Base-by-base conservation (phyloP, 2,113 vertebrate genomes). In the Microcebus tavaratra region DNA sequence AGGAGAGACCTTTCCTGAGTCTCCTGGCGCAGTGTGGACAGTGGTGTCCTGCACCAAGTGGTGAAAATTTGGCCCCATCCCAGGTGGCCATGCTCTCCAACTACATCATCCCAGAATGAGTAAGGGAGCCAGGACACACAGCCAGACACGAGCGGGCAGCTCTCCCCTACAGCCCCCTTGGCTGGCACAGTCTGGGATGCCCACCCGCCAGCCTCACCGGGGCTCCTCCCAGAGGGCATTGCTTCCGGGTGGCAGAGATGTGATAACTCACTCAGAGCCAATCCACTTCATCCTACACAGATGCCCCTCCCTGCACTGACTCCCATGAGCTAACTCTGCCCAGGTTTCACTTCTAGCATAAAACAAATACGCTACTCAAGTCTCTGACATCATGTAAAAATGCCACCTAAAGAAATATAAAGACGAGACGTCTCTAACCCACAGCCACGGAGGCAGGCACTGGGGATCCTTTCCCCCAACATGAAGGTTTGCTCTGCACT, bases 401-500 rank as follows among this genome's bases (percentile, higher is more conserved):
- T 14, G 39, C 53, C 3, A 8, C 39, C 3, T 23, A 29, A 45
- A 23, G 76, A 85, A 45, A 61, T 2, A 14, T 17, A 11, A 75
- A 42, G 8, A 8, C 2, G 4, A 42, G 75, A n/a, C 6, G 12
- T 21, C 31, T 6, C n/a, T 23, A 14, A 42, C 48, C 20, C 50
- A 34, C 1, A 4, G 76, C 6, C 29, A 10, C 20, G 0, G 0
- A n/a, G 68, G 29, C 2, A 10, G 48, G 65, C 21, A 13, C 14
- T 13, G 11, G 27, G 48, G 6, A 23, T n/a, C 8, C 2, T 5
- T 34, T 31, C 39, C 72, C 53, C 57, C 5, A 31, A 1, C 0
- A 39, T 0, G 0, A 55, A 73, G 36, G 50, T 23, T 0, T 42
- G 39, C 1, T 8, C 27, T 67, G 34, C 21, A 11, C 27, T 14